Percentiles rank a stretch among this genome's conserved stretches.
phyloP scores from a whole-genome alignment of 2,888 invertebrate genomes.

The Auanema freiburgensis region DNA sequence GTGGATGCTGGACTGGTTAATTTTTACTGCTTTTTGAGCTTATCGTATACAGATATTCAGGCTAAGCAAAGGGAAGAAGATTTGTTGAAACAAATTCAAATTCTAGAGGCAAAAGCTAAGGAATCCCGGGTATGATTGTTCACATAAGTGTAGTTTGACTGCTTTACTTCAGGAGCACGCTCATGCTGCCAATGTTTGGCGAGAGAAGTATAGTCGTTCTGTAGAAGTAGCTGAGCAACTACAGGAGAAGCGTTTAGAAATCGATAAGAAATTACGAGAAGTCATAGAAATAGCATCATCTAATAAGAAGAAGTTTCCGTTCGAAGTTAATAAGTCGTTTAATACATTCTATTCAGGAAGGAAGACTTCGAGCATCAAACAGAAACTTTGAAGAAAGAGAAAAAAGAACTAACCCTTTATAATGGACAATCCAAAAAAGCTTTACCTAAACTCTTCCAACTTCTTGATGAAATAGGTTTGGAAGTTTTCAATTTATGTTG shows the following conservation, averaged over 20 bases:
- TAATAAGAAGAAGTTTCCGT: not conserved
- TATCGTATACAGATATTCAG: not conserved
- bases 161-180: not conserved
- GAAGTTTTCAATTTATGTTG: not conserved
- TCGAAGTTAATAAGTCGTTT: no score
- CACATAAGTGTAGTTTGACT: not conserved
- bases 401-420: not conserved
- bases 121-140: not conserved
- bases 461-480: not conserved
- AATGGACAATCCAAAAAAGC: not conserved
- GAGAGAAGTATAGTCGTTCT: constrained; percentile 4
- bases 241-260: not conserved
- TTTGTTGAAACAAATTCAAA: not conserved
- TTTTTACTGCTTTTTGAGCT: not conserved
- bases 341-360: not conserved
- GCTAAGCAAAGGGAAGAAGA: constrained; percentile 3
- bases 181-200: not conserved
- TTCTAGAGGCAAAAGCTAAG: not conserved
- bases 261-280: not conserved
- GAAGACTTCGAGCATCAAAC: not conserved
- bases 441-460: not conserved
- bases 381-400: not conserved
- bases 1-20: not conserved
- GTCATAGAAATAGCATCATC: not conserved
- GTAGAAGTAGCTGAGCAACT: constrained; percentile 1